phyloP scores from a whole-genome alignment of 2,888 invertebrate species.

The Plutella xylostella region DNA sequence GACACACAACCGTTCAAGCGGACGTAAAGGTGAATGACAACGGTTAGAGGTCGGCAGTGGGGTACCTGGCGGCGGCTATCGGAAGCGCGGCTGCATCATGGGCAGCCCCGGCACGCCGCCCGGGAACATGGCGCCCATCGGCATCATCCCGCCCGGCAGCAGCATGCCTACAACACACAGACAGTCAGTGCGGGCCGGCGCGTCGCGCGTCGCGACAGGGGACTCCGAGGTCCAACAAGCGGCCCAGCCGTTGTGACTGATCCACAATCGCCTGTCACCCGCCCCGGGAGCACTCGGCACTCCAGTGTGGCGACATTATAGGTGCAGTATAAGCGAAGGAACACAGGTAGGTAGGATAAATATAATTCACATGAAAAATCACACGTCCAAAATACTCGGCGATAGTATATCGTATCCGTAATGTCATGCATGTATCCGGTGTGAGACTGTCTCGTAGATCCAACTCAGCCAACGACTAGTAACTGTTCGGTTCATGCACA shows the following conservation, averaged over 20 bases:
- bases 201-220: slow-evolving; percentile 28
- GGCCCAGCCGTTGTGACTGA: slow-evolving; percentile 49
- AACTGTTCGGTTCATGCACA: slow-evolving; percentile 55
- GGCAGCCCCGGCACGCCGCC: slow-evolving; percentile 55
- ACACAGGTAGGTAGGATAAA: slow-evolving; percentile 60
- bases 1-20: slow-evolving; percentile 37
- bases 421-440: slow-evolving; percentile 51
- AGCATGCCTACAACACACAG: slow-evolving; percentile 52
- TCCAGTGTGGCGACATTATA: slow-evolving; percentile 25
- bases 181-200: slow-evolving; percentile 11
- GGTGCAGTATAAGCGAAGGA: slow-evolving; percentile 55
- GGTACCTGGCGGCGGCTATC: slow-evolving; percentile 68
- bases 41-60: slow-evolving; percentile 3
- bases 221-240: slow-evolving; percentile 48
- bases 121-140: slow-evolving; percentile 67
- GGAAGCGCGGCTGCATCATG: slow-evolving; percentile 88
- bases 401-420: slow-evolving; percentile 35
- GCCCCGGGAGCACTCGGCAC: slow-evolving; percentile 2
- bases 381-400: slow-evolving; percentile 56
- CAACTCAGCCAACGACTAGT: slow-evolving; percentile 48
- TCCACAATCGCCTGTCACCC: slow-evolving; percentile 49
- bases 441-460: slow-evolving; percentile 36
- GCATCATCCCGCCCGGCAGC: slow-evolving; percentile 56
- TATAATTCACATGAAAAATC: slow-evolving; percentile 60
- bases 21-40: slow-evolving; percentile 22